A percentile compares a stretch with the other conserved stretches of the same genome.
These are phyloP conservation scores for Dione juno DNA, from an alignment of 2,888 invertebrate genomes.

Conservation along the genomic window DNA sequence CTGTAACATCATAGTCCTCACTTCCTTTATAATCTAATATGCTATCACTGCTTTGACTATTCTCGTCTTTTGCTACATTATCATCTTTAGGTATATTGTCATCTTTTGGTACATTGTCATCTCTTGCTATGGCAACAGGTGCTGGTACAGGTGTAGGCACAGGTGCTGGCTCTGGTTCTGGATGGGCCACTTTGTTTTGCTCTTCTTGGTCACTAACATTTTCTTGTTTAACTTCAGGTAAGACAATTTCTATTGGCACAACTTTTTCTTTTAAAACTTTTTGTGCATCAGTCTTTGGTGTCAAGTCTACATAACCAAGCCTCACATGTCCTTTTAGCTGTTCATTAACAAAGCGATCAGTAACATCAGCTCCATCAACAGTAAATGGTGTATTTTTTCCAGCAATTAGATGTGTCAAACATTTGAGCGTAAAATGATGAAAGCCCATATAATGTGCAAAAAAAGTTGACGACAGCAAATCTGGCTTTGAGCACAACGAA, in stretches of 20 bases:
- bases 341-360: constrained; percentile 64
- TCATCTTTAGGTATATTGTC: constrained; percentile 5
- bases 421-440: constrained; percentile 77
- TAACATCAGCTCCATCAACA: constrained; percentile 72
- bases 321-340: constrained; percentile 61
- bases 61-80: constrained; percentile 30
- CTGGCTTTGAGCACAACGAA: constrained; percentile 67
- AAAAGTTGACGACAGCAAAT: constrained; percentile 60
- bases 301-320: constrained; percentile 67
- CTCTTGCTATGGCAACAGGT: constrained; percentile 22
- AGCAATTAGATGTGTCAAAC: constrained; percentile 66
- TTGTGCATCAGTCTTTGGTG: constrained; percentile 49
- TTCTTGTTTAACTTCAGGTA: constrained; percentile 60
- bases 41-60: constrained; percentile 40
- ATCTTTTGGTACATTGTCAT: constrained; percentile 37
- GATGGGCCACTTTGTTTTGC: constrained; percentile 22
- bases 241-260: constrained; percentile 48
- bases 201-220: constrained; percentile 50
- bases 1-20: constrained; percentile 76
- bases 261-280: constrained; percentile 42
- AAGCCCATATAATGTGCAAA: constrained; percentile 76
- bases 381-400: constrained; percentile 69
- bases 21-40: constrained; percentile 65
- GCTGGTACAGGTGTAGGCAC: background rate
- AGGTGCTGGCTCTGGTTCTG: background rate